Evolutionary conservation across 2,888 invertebrate genomes (phyloP).

Genomic region (Syritta pipiens): DNA sequence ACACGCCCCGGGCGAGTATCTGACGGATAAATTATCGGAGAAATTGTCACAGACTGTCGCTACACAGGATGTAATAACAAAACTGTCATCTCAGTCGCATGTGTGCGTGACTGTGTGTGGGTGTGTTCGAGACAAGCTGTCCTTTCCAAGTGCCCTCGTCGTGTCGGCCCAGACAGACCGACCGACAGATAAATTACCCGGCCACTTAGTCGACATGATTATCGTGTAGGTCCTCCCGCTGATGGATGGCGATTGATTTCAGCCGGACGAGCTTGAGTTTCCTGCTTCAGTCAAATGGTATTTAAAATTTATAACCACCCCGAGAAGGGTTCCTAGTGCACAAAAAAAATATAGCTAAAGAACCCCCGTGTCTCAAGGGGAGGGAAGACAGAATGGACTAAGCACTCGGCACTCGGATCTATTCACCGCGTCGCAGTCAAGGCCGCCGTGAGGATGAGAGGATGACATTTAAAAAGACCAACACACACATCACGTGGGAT

Average conservation of each 20-base stretch:
- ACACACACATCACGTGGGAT: no score
- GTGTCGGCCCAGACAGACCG: neutral
- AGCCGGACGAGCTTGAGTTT: neutral
- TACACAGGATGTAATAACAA: conserved; percentile 7
- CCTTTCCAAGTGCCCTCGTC: no score
- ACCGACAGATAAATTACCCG: conserved; percentile 9
- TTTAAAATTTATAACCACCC: conserved; percentile 34
- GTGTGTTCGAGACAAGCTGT: no score
- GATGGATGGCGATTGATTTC: conserved; percentile 18
- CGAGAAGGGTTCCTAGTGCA: no score
- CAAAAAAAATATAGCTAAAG: neutral
- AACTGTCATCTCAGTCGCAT: no score
- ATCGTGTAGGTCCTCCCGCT: no score
- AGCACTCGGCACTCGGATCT: conserved; percentile 35
- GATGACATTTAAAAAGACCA: conserved; percentile 10
- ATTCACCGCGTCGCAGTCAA: conserved; percentile 29
- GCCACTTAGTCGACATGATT: conserved; percentile 13
- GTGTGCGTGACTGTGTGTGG: neutral
- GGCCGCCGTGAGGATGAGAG: conserved; percentile 6
- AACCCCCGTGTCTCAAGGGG: conserved; percentile 18
- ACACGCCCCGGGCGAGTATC: conserved; percentile 10
- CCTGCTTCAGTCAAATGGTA: no score
- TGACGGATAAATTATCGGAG: conserved; percentile 47
- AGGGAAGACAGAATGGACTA: conserved; percentile 20
- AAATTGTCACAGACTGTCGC: conserved; percentile 34